Evolutionary conservation across 1,140 invertebrate species (phyloP), one percentile per base, ranked within the genome.

Genomic region (Batillaria attramentaria): DNA sequence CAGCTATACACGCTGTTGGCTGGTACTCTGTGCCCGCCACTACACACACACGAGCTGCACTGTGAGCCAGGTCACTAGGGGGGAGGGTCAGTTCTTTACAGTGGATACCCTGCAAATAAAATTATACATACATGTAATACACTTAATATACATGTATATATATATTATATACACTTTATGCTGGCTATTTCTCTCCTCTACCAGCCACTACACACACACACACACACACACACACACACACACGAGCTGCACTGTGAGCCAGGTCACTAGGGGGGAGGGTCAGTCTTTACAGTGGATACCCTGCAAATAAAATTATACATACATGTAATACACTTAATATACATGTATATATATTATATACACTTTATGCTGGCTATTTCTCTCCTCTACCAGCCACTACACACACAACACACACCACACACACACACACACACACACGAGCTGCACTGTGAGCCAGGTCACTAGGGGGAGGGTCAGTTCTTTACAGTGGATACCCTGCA

Each of bases 401-500:
- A 81, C 94, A 94, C 8, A n/a, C n/a, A n/a, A n/a, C n/a, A n/a
- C n/a, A n/a, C n/a, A n/a, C n/a, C n/a, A n/a, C n/a, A n/a, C n/a
- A n/a, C n/a, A n/a, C n/a, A n/a, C n/a, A n/a, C n/a, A n/a, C n/a
- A n/a, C n/a, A n/a, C n/a, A 98, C 95, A 39, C 98, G 93, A 78
- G 96, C 94, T n/a, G 97, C 96, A 89, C 95, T 95, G 89, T 98
- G 97, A 2, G 95, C 95, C 24, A 98, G 92, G 90, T 98, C 97
- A 88, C 96, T 98, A 69, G 97, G 95, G 1, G 97, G 97, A 24
- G 98, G 89, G 3, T 94, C 94, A 3, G 98, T 90, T 89, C 97
- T 80, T 95, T 93, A 88, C 95, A 96, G 69, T 89, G 86, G 20
- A 84, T 93, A 92, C 78, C 85, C 90, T 89, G 81, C 24, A 86